phyloP scores from a whole-genome alignment of 2,888 invertebrate species.

The Pecten maximus region DNA sequence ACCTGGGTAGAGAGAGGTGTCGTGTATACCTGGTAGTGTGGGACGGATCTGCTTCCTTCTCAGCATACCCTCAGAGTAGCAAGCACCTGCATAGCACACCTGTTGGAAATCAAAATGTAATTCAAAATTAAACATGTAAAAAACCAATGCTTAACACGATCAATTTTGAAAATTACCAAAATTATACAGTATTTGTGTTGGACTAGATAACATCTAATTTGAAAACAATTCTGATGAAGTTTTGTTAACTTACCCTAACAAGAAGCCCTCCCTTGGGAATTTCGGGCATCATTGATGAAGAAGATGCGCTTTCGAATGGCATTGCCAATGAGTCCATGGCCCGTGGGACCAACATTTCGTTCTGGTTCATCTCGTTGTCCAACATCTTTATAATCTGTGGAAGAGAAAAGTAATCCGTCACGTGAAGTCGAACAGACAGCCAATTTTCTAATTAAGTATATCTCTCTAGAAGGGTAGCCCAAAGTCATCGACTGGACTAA shows the following conservation, averaged over 20 bases:
- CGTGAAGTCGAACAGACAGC: neutral
- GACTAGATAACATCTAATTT: neutral
- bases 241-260: constrained; percentile 71
- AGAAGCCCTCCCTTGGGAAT: constrained; percentile 77
- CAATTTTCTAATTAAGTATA: neutral
- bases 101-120: constrained; percentile 59
- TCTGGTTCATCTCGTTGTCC: constrained; percentile 73
- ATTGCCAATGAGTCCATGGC: constrained; percentile 57
- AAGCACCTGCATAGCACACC: constrained; percentile 83
- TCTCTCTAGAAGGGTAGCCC: neutral
- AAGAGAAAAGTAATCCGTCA: neutral
- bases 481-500: neutral
- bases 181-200: neutral
- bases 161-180: neutral
- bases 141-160: neutral
- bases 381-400: constrained; percentile 64
- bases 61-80: constrained; percentile 83
- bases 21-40: constrained; percentile 79
- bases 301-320: constrained; percentile 63
- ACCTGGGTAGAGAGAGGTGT: constrained; percentile 76
- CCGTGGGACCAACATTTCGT: constrained; percentile 59
- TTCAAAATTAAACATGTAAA: neutral
- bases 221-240: neutral
- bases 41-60: constrained; percentile 82
- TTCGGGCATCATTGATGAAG: constrained; percentile 73